Evolutionary conservation across 2,797 vertebrate genomes (phyloP), one percentile per base, ranked within the genome.

Genomic region (Menidia menidia): DNA sequence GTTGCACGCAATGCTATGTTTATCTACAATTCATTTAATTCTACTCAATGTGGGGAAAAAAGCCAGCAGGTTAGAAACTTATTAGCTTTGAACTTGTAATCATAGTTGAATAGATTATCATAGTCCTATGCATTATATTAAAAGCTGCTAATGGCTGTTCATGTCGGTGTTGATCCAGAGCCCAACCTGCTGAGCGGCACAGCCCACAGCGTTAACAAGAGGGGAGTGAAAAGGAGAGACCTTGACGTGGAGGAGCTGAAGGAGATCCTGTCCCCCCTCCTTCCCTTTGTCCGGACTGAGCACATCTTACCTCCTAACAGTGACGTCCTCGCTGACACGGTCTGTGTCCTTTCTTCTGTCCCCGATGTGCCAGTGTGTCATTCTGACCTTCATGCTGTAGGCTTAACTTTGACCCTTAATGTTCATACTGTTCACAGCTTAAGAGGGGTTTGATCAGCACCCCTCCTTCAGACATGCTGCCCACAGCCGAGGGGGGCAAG

Each of bases 381-480:
- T 3, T 15, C 60, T 75, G 60, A 80, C 78, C 56, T 71, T 71
- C n/a, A 64, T 53, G 10, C 6, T 7, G 35, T 5, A 43, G 57
- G 63, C 32, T 35, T 14, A 78, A 48, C 55, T 79, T 66, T 85
- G 75, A 88, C 71, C 53, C 47, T 9, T 42, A 52, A 58, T 72
- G 60, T 68, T 64, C 13, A 18, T 48, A 58, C 68, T 82, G 62
- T 85, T 75, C 80, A 80, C 93, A 99, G 98, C 95, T 98, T 90
- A 99, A 99, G 92, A 95, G 98, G 85, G 97, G 98, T 86, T 94
- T 99, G 92, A 98, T 99, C 84, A 97, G 98, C 92, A 99, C 97
- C 71, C 98, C 98, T 83, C 98, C 98, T 70, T 96, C 96, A 84
- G 98, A 99, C 89, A 99, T 99, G 97, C 93, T 99, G 66, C 98